Conservation (phyloP, 1,140 invertebrate genomes). For the Drosophila parvula region DNA sequence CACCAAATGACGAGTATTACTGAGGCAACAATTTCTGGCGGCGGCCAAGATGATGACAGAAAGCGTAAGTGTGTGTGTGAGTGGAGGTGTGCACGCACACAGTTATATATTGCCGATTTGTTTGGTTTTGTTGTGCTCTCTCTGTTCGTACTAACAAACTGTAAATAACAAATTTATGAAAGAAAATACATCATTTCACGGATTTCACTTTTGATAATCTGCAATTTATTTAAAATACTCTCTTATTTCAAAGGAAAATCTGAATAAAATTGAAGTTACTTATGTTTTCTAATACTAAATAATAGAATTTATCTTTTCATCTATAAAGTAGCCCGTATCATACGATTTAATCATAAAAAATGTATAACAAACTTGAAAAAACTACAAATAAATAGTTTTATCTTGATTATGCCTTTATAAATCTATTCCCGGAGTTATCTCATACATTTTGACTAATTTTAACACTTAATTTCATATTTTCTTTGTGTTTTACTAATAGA, state of each 20-base stretch:
- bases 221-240: not conserved
- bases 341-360: not conserved
- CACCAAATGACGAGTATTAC: slow-evolving; percentile 37
- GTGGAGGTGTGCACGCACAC: slow-evolving; percentile 3
- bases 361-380: no score
- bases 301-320: not conserved
- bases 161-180: not conserved
- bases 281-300: not conserved
- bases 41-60: slow-evolving; percentile 21
- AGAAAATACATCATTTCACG: not conserved
- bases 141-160: slow-evolving; percentile 24
- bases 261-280: not conserved
- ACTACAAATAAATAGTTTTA: no score
- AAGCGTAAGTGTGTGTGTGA: slow-evolving; percentile 41
- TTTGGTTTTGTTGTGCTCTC: slow-evolving; percentile 64
- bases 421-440: no score
- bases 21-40: slow-evolving; percentile 12
- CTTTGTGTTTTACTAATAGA: not conserved
- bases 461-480: not conserved
- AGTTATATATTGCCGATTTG: slow-evolving; percentile 3
- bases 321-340: not conserved
- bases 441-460: not conserved
- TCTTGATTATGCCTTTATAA: no score
- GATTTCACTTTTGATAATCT: not conserved
- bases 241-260: not conserved